Evolutionary conservation across 2,113 vertebrate genomes (phyloP), one percentile per base, ranked within the genome.

Genomic region (Cygnus buccinator): DNA sequence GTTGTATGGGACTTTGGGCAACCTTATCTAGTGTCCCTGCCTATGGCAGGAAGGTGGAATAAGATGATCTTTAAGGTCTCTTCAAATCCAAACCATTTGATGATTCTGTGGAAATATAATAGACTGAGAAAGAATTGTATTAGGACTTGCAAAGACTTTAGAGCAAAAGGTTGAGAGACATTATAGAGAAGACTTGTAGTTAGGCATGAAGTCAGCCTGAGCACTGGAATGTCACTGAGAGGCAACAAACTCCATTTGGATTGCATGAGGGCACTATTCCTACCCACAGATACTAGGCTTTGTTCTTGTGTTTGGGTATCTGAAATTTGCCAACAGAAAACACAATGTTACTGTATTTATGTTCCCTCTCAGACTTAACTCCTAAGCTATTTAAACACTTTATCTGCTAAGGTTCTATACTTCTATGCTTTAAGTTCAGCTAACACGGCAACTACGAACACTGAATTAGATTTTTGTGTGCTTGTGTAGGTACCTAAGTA

Each of bases 401-500:
- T 82, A 25, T 70, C 52, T 72, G 7, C 33, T 68, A 39, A 84
- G 5, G 13, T 46, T 13, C 15, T 86, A 77, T 20, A 75, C 29
- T 90, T 81, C 31, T 26, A 4, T 77, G n/a, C 5, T 83, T 88
- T 86, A 44, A 73, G 29, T 70, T 16, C 67, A 7, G 8, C 9
- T 81, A 75, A 55, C 3, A 13, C 6, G 11, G 13, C 22, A 44
- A 25, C 23, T 50, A 54, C 63, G 25, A 77, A 94, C 84, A 65
- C 58, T 6, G 0, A 1, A 4, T 89, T 57, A 71, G 39, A 19
- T 81, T 78, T 59, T 81, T 92, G 78, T 81, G 35, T 88, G 13
- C 41, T 80, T 86, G 25, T 88, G 94, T 93, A 93, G 8, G 13
- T 59, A 78, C 33, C 21, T 78, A 93, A 96, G 75, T n/a, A 84